Percentiles rank a stretch among this genome's conserved stretches.
Evolutionary conservation across 2,113 vertebrate species (phyloP).

Genomic region (Solea senegalensis): DNA sequence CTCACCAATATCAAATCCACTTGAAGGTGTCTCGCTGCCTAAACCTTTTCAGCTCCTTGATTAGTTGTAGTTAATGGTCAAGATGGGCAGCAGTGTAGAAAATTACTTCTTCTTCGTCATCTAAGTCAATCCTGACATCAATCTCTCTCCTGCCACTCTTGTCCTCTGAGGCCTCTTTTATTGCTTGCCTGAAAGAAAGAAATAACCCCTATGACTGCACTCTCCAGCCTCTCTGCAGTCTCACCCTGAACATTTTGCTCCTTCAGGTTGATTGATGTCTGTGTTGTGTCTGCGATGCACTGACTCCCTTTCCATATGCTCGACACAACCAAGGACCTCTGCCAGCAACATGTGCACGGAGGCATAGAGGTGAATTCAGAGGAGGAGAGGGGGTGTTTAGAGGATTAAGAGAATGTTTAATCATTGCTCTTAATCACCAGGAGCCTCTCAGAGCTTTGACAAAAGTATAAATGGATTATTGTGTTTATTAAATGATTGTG

Average conservation of each 20-base stretch:
- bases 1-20: too few species aligned
- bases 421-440: background rate
- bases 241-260: slow-evolving; percentile 19
- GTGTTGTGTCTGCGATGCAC: slow-evolving; percentile 59
- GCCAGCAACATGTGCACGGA: slow-evolving; percentile 3
- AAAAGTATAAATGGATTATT: background rate
- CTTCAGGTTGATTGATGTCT: slow-evolving; percentile 64
- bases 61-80: background rate
- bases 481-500: background rate
- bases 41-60: background rate
- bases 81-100: background rate
- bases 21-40: too few species aligned
- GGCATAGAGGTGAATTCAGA: slow-evolving; percentile 3
- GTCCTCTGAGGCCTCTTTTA: slow-evolving; percentile 10
- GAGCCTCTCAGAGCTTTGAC: slow-evolving; percentile 13
- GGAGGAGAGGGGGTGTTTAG: background rate
- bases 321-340: slow-evolving; percentile 8
- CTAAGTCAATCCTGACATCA: background rate
- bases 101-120: background rate
- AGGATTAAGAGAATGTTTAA: slow-evolving; percentile 12
- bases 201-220: slow-evolving; percentile 5
- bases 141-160: background rate
- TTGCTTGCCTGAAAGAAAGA: slow-evolving; percentile 8
- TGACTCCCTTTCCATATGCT: slow-evolving; percentile 60
- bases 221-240: slow-evolving; percentile 15